These are phyloP conservation scores for Leptopilina clavipes DNA, from an alignment of 1,140 invertebrate genomes.

Conservation along the genomic window DNA sequence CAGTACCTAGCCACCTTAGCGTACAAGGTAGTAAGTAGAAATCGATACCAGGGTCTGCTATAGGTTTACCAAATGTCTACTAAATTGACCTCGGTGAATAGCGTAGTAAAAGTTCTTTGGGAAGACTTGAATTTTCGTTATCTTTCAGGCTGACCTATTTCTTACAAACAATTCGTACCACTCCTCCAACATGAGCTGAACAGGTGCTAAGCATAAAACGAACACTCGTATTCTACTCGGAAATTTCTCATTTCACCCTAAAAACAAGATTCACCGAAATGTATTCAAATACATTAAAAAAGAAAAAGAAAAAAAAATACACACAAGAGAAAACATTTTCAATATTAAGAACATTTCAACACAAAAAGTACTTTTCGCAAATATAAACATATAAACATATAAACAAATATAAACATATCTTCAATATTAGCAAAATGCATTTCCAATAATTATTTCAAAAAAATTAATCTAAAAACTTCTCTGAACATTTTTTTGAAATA, in stretches of 20 bases:
- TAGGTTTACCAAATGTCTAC: constrained; percentile 45
- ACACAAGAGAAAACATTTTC: neutral
- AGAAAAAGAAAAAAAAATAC: neutral
- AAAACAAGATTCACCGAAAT: neutral
- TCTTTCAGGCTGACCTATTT: constrained; percentile 45
- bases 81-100: constrained; percentile 45
- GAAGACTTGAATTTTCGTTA: constrained; percentile 46
- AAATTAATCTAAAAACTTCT: too few species aligned
- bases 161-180: constrained; percentile 40
- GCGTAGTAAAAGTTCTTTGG: constrained; percentile 36
- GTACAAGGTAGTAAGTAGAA: constrained; percentile 50
- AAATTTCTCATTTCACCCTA: neutral
- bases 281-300: neutral
- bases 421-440: too few species aligned
- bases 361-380: too few species aligned
- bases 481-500: too few species aligned
- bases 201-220: constrained; percentile 5
- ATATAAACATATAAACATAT: too few species aligned
- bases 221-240: neutral
- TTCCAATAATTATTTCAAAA: too few species aligned
- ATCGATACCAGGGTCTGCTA: constrained; percentile 51
- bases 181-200: constrained; percentile 10
- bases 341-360: too few species aligned
- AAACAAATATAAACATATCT: too few species aligned
- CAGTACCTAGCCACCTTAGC: constrained; percentile 33